Conservation (phyloP, 2,797 vertebrate genomes). For the Eupleurogrammus muticus region DNA sequence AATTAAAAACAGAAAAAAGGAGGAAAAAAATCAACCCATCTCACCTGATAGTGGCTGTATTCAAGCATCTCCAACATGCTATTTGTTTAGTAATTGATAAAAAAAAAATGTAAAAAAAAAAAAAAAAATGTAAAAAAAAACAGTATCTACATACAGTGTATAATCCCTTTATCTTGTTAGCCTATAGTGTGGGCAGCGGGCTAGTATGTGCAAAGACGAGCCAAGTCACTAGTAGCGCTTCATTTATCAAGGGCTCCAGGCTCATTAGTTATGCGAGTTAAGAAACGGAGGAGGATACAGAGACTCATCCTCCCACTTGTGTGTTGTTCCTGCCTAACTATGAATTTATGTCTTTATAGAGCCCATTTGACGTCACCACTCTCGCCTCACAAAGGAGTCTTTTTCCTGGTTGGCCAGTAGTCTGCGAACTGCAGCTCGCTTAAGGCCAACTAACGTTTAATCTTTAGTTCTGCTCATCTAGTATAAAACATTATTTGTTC, state of each 20-base stretch:
- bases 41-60: slow-evolving; percentile 98
- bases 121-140: background rate
- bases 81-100: slow-evolving; percentile 31
- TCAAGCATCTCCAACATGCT: slow-evolving; percentile 99
- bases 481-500: slow-evolving; percentile 95
- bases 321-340: slow-evolving; percentile 87
- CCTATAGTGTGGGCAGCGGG: slow-evolving; percentile 38
- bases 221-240: slow-evolving; percentile 69
- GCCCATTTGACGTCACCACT: slow-evolving; percentile 93
- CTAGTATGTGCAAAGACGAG: slow-evolving; percentile 65
- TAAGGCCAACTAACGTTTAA: slow-evolving; percentile 93
- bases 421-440: slow-evolving; percentile 92
- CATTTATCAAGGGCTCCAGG: slow-evolving; percentile 86
- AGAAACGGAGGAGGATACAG: slow-evolving; percentile 84
- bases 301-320: slow-evolving; percentile 82
- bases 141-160: slow-evolving; percentile 40
- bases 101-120: background rate
- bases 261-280: slow-evolving; percentile 94
- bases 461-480: slow-evolving; percentile 96
- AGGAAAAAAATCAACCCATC: slow-evolving; percentile 53
- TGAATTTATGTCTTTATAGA: slow-evolving; percentile 88
- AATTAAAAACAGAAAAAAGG: background rate
- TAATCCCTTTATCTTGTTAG: slow-evolving; percentile 76
- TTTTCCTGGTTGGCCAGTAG: slow-evolving; percentile 89
- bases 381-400: slow-evolving; percentile 90